A percentile compares a stretch with the other conserved stretches of the same genome.
Conservation (phyloP, 1,140 invertebrate genomes). For the Drosophila nigromelanica region DNA sequence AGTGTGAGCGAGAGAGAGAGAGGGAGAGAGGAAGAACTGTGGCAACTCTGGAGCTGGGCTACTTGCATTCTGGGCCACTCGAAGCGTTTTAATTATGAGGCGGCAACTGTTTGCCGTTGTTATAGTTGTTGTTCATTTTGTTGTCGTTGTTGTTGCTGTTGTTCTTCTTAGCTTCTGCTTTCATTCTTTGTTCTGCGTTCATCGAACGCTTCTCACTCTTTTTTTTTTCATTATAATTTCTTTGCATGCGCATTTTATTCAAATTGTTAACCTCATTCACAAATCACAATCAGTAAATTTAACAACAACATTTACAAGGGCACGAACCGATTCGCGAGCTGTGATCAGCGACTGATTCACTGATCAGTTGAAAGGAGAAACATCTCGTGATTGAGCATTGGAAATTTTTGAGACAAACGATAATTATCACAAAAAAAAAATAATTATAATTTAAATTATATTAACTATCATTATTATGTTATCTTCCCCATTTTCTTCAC, state of each 20-base stretch:
- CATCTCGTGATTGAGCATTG: too few relatives aligned
- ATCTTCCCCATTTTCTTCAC: too few relatives aligned
- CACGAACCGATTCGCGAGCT: conserved; percentile 1
- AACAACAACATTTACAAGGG: conserved; percentile 21
- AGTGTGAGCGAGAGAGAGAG: too few relatives aligned
- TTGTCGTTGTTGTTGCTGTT: conserved; percentile 4
- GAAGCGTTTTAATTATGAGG: conserved; percentile 76
- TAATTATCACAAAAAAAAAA: too few relatives aligned
- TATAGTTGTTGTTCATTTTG: conserved; percentile 25
- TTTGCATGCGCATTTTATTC: conserved; percentile 79
- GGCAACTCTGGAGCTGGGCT: neutral
- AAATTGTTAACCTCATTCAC: conserved; percentile 77
- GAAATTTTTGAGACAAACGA: too few relatives aligned
- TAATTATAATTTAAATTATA: too few relatives aligned
- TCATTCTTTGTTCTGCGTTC: conserved; percentile 28
- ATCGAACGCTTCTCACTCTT: conserved; percentile 1
- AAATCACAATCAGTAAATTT: conserved; percentile 63
- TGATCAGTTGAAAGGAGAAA: too few relatives aligned
- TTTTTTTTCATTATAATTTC: conserved; percentile 2
- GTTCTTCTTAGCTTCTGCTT: conserved; percentile 16
- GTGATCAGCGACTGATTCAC: too few relatives aligned
- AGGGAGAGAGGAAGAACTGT: neutral
- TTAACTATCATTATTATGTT: too few relatives aligned
- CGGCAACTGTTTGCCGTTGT: conserved; percentile 57
- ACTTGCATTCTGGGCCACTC: conserved; percentile 71